Evolutionary conservation across 1,140 invertebrate genomes (phyloP).

Genomic region (Anastatus disparis): DNA sequence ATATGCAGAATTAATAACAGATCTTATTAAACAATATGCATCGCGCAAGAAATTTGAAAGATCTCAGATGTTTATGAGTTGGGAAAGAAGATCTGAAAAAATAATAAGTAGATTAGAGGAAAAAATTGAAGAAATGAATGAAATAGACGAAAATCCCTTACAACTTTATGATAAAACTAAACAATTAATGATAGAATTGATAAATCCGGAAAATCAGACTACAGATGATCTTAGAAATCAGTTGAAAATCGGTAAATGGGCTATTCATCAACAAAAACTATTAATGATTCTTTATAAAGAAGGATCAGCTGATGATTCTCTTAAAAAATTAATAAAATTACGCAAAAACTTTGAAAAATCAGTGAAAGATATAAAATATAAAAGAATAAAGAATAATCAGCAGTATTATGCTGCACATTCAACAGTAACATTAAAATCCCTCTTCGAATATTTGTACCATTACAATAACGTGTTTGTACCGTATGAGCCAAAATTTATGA

Average conservation of each 20-base stretch:
- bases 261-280: constrained; percentile 6
- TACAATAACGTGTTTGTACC: constrained; percentile 49
- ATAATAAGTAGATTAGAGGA: not conserved
- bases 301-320: constrained; percentile 8
- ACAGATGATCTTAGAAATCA: not conserved
- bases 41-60: constrained; percentile 9
- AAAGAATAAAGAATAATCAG: not conserved
- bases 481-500: constrained; percentile 21
- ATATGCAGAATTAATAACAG: not conserved
- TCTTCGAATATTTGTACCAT: constrained; percentile 12
- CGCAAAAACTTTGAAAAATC: not conserved
- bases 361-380: not conserved
- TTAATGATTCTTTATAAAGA: constrained; percentile 15
- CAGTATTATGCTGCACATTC: not conserved
- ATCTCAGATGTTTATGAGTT: not conserved
- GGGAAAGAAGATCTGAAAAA: not conserved
- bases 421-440: not conserved
- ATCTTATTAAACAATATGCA: not conserved
- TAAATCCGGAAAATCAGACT: not conserved
- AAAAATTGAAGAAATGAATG: constrained; percentile 14
- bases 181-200: not conserved
- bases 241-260: not conserved
- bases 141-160: constrained; percentile 28
- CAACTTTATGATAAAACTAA: constrained; percentile 22
- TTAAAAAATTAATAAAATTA: not conserved